A percentile compares a stretch with the other conserved stretches of the same genome.
phyloP scores from a whole-genome alignment of 37 sponge, comb jelly and placozoan species.

The Ephydatia muelleri region DNA sequence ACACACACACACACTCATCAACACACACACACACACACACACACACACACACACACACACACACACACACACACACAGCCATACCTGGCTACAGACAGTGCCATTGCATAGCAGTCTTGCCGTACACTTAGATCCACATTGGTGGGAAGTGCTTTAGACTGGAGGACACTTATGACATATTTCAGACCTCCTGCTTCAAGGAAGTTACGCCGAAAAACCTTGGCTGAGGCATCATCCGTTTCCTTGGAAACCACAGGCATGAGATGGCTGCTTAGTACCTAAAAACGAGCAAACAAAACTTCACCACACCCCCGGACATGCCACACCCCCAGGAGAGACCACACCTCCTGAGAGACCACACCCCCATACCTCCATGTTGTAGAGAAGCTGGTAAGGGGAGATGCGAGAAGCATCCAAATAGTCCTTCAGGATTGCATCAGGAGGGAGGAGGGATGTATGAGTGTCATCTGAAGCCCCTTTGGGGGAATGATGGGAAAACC shows the following conservation, averaged over 20 bases:
- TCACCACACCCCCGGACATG: too few relatives aligned
- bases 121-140: conserved; percentile 57
- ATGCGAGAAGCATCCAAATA: conserved; percentile 38
- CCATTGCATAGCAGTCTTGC: conserved; percentile 85
- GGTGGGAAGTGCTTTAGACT: conserved; percentile 54
- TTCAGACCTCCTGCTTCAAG: conserved; percentile 71
- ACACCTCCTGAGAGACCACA: neutral
- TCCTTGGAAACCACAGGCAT: conserved; percentile 53
- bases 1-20: conserved; percentile 18
- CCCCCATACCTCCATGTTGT: conserved; percentile 70
- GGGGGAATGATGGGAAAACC: conserved; percentile 26
- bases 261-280: conserved; percentile 69
- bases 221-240: conserved; percentile 19
- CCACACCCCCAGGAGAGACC: neutral
- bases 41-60: conserved; percentile 24
- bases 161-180: conserved; percentile 70
- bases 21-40: conserved; percentile 20
- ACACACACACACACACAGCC: conserved; percentile 5
- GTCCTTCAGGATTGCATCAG: conserved; percentile 41
- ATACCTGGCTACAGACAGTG: conserved; percentile 75
- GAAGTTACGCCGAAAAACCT: conserved; percentile 63
- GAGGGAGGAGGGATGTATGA: conserved; percentile 15
- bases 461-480: conserved; percentile 43
- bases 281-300: neutral
- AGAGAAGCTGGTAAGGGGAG: conserved; percentile 65